Conservation (phyloP, 2,113 vertebrate genomes). For the Poicephalus meyeri region DNA sequence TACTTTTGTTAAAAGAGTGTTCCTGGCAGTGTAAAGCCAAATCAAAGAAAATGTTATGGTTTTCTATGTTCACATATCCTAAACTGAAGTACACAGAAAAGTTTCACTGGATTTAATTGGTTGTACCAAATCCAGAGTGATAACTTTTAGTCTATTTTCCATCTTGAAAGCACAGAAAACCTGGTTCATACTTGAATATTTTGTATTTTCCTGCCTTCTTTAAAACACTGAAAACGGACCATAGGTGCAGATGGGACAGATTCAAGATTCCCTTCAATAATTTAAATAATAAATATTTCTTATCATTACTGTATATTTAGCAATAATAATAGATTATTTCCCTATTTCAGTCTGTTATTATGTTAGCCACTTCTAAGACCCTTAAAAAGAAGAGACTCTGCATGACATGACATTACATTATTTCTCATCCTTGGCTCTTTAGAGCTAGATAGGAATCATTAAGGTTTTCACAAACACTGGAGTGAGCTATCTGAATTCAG, state of each 20-base stretch:
- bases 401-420: background rate
- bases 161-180: background rate
- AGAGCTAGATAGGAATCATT: background rate
- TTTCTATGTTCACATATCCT: background rate
- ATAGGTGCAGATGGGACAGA: background rate
- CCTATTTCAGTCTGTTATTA: background rate
- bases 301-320: background rate
- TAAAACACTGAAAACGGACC: background rate
- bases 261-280: background rate
- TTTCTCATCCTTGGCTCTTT: background rate
- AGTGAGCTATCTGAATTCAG: background rate
- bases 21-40: background rate
- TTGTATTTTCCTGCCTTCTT: background rate
- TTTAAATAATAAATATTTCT: background rate
- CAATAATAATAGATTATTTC: background rate
- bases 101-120: background rate
- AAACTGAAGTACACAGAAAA: background rate
- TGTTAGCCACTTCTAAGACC: background rate
- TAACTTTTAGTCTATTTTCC: background rate
- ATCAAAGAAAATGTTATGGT: background rate
- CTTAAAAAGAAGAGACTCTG: background rate
- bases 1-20: background rate
- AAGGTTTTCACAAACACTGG: background rate
- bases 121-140: background rate
- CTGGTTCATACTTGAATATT: background rate